phyloP scores from a whole-genome alignment of 2,888 invertebrate species.

The Tipula unca region DNA sequence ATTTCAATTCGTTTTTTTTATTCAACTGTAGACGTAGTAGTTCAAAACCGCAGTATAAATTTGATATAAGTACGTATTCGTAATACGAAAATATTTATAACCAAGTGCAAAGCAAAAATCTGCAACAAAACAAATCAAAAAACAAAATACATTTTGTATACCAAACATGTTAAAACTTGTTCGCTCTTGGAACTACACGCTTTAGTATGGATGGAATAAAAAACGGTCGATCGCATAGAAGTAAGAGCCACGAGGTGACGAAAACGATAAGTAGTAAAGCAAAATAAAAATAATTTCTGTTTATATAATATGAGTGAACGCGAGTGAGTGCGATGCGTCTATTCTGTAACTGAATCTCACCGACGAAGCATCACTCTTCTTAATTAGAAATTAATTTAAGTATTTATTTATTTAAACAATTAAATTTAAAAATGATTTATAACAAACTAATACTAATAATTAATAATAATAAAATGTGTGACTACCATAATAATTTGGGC shows the following conservation, averaged over 20 bases:
- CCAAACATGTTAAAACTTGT: background rate
- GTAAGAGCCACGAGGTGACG: background rate
- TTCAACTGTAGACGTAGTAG: too few species aligned
- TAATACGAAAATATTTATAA: too few species aligned
- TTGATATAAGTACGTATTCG: too few species aligned
- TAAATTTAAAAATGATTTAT: background rate
- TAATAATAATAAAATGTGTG: background rate
- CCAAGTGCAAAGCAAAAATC: background rate
- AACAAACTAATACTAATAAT: background rate
- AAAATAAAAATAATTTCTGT: background rate
- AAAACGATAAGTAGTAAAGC: background rate
- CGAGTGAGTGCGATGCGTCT: background rate
- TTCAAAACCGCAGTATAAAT: too few species aligned
- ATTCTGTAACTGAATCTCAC: background rate
- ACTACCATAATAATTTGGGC: background rate
- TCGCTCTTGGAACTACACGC: background rate
- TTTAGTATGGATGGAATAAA: background rate
- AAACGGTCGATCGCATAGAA: background rate
- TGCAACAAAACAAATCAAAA: background rate
- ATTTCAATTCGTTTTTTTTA: too few species aligned
- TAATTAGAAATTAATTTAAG: background rate
- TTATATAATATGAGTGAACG: too few species aligned
- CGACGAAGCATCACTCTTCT: background rate
- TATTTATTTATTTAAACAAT: background rate
- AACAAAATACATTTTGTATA: background rate